Evolutionary conservation across 2,888 invertebrate genomes (phyloP).

Genomic region (Prosopocoilus inquinatus): DNA sequence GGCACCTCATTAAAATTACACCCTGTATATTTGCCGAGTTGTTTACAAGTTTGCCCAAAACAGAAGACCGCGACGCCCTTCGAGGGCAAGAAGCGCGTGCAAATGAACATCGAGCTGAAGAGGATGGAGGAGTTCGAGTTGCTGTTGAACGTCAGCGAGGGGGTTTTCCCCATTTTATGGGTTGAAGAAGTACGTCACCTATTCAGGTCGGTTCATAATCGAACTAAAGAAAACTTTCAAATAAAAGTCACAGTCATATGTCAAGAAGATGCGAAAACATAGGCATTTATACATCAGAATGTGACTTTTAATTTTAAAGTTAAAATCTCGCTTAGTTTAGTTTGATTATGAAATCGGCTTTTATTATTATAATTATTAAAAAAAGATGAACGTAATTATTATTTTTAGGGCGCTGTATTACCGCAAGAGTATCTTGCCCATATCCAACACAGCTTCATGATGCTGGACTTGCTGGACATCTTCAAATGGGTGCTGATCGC

Average conservation of each 20-base stretch:
- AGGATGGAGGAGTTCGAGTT: constrained; percentile 50
- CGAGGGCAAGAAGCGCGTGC: constrained; percentile 54
- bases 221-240: too few relatives aligned
- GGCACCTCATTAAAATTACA: too few relatives aligned
- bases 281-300: too few relatives aligned
- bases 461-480: constrained; percentile 48
- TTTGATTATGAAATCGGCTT: too few relatives aligned
- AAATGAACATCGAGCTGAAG: constrained; percentile 58
- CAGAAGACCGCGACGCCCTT: constrained; percentile 58
- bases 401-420: constrained; percentile 29
- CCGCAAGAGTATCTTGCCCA: constrained; percentile 44
- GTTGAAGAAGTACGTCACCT: constrained; percentile 55
- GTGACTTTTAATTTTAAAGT: too few relatives aligned
- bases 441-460: constrained; percentile 45
- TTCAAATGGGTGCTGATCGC: constrained; percentile 52
- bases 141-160: constrained; percentile 54
- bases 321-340: too few relatives aligned
- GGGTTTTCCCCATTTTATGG: constrained; percentile 61
- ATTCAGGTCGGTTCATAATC: constrained; percentile 10
- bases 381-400: neutral
- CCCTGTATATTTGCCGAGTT: neutral
- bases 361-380: neutral
- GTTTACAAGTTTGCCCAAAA: too few relatives aligned
- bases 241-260: too few relatives aligned
- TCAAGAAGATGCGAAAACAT: constrained; percentile 32